These are phyloP conservation scores for Rhabdornis inornatus DNA, from an alignment of 2,113 vertebrate species.

Conservation along the genomic window DNA sequence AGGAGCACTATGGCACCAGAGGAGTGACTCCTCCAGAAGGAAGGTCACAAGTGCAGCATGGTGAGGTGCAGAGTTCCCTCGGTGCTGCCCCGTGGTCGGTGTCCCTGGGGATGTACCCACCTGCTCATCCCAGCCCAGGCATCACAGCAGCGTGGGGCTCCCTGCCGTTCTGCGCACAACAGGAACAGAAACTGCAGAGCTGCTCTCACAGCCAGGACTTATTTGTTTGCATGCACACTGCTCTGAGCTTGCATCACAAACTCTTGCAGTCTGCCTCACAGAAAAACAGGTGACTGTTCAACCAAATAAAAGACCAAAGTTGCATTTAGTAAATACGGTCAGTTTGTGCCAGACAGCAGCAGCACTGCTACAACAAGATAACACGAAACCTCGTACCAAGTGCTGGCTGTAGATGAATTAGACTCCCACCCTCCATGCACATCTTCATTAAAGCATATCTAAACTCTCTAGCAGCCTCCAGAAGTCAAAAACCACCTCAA, in stretches of 20 bases:
- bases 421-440: background rate
- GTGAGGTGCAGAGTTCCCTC: background rate
- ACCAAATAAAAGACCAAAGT: background rate
- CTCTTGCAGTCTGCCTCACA: background rate
- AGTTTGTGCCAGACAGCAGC: background rate
- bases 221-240: background rate
- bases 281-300: background rate
- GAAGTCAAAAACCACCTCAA: conserved; percentile 29
- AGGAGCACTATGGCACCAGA: background rate
- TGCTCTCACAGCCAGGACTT: background rate
- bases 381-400: background rate
- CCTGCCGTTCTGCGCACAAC: background rate
- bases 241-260: background rate
- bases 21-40: background rate
- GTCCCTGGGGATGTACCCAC: background rate
- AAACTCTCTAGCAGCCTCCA: background rate
- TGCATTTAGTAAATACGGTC: background rate
- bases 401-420: conserved; percentile 29
- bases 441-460: conserved; percentile 9
- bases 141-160: background rate
- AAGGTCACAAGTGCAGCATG: accelerated
- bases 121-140: background rate
- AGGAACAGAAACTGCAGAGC: conserved; percentile 34
- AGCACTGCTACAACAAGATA: background rate
- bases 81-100: background rate